A percentile compares a stretch with the other conserved stretches of the same genome.
These are phyloP conservation scores for Noctilio leporinus DNA, from an alignment of 2,113 vertebrate species.

Conservation along the genomic window DNA sequence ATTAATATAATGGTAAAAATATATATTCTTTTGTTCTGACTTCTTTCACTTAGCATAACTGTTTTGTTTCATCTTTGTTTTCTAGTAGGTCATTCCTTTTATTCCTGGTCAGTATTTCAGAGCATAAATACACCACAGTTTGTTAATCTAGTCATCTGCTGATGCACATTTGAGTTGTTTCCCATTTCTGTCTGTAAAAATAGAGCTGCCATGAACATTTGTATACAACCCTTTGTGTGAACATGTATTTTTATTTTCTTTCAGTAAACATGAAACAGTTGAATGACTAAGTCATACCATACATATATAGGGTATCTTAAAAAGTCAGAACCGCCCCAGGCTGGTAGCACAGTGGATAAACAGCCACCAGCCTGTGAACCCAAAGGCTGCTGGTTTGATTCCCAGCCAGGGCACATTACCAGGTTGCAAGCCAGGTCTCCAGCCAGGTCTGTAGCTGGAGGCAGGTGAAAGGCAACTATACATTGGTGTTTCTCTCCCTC, in stretches of 20 bases:
- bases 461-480: no score
- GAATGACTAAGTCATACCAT: background rate
- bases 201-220: background rate
- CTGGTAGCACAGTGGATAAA: no score
- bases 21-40: background rate
- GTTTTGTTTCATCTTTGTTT: background rate
- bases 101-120: background rate
- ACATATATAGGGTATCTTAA: no score
- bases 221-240: background rate
- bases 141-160: background rate
- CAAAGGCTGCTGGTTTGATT: no score
- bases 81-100: background rate
- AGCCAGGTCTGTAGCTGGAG: no score
- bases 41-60: background rate
- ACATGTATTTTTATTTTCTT: background rate
- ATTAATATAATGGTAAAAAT: background rate
- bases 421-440: no score
- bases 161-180: background rate
- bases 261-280: background rate
- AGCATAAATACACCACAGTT: background rate
- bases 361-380: no score
- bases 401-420: no score
- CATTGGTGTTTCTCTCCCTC: no score
- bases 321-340: no score
- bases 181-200: background rate